Percentiles rank a stretch among this genome's conserved stretches.
These are phyloP conservation scores for Drosophila triauraria DNA, from an alignment of 1,140 invertebrate genomes.

Conservation along the genomic window DNA sequence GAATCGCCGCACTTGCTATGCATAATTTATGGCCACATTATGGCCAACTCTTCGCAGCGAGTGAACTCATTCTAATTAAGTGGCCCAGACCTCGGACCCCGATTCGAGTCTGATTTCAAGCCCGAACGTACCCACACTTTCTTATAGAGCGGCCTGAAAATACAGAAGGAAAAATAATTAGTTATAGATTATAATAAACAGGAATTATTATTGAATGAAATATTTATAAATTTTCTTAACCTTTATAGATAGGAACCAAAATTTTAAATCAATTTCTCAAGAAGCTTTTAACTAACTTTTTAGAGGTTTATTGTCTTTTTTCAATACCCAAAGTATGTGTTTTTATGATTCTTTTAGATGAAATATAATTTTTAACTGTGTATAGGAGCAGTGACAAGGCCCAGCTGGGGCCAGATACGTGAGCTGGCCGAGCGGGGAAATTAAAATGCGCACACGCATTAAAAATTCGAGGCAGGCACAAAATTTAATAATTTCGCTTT, in stretches of 20 bases:
- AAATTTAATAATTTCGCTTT: slow-evolving; percentile 84
- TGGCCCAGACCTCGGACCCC: slow-evolving; percentile 41
- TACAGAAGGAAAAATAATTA: slow-evolving; percentile 9
- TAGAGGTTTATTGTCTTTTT: neutral
- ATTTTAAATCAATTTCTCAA: neutral
- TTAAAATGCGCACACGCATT: slow-evolving; percentile 66
- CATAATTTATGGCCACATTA: slow-evolving; percentile 78
- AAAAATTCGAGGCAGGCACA: slow-evolving; percentile 76
- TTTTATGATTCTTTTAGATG: no score
- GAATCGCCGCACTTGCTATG: slow-evolving; percentile 61
- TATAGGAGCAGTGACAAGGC: slow-evolving; percentile 21
- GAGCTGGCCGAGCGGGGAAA: slow-evolving; percentile 34
- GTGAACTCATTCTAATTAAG: slow-evolving; percentile 83
- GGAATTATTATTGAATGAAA: no score
- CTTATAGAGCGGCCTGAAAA: slow-evolving; percentile 3
- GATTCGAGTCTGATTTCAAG: slow-evolving; percentile 1
- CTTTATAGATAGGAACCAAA: no score
- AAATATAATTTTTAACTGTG: neutral
- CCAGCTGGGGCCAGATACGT: slow-evolving; percentile 58
- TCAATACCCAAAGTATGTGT: neutral
- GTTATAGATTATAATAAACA: no score
- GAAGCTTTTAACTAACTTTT: neutral
- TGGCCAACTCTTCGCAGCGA: slow-evolving; percentile 49
- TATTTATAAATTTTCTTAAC: no score
- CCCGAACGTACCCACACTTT: slow-evolving; percentile 3